Conservation (phyloP, 1,140 invertebrate genomes). For the Drosophila prosaltans region DNA sequence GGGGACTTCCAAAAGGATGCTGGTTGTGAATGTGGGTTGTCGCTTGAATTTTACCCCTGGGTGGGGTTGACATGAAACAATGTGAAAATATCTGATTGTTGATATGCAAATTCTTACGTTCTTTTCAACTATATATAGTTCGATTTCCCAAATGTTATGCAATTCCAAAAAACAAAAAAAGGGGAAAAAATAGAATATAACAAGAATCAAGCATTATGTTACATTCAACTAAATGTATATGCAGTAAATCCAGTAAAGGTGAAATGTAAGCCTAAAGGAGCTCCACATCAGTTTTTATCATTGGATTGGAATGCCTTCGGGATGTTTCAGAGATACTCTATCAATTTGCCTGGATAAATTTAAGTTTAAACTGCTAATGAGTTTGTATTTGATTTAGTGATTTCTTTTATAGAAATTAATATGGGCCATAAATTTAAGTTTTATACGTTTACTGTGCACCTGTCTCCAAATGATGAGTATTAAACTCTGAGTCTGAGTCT, state of each 20-base stretch:
- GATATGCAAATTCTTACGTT: constrained; percentile 13
- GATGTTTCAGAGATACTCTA: no score
- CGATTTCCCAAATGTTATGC: constrained; percentile 1
- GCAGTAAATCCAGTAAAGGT: no score
- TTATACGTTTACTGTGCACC: no score
- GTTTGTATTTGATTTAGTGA: neutral
- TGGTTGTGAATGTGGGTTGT: constrained; percentile 43
- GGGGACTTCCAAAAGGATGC: constrained; percentile 22
- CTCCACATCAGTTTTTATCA: no score
- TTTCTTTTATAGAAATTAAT: no score
- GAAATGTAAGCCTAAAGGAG: no score
- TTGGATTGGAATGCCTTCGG: no score
- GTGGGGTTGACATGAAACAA: constrained; percentile 9
- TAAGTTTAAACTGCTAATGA: neutral
- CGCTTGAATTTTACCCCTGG: neutral
- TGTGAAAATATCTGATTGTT: constrained; percentile 10
- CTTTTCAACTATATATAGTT: neutral
- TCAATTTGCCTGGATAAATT: neutral
- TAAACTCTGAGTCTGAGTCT: no score
- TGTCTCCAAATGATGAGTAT: no score
- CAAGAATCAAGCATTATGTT: no score
- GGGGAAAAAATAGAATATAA: neutral
- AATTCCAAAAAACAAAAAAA: neutral
- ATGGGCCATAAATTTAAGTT: no score
- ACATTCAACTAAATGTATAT: no score